Base-by-base conservation (phyloP, 2,797 vertebrate species). In the Gallinago nigripennis region DNA sequence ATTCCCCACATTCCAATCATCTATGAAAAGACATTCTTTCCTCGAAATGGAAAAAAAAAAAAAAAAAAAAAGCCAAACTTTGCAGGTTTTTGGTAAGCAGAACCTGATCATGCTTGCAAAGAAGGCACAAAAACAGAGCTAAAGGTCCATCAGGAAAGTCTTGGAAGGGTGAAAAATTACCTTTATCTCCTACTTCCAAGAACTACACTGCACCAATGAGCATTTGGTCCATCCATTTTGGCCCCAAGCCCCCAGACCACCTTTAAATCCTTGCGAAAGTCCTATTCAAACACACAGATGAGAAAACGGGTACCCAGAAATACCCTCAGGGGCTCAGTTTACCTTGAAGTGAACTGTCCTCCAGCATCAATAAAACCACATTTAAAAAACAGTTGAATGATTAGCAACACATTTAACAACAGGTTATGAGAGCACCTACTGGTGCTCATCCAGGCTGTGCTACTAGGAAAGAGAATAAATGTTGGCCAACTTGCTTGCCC, bases 1-100 rank as follows among this genome's bases (percentile, higher is more conserved):
- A 68, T 53, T 81, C 61, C 41, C 33, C 37, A 57, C 18, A 41
- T 64, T 71, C 57, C 76, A 37, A 48, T 31, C 18, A 0, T 12
- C 71, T 85, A 58, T 24, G 58, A 91, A 94, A 92, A 93, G 30
- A 65, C 9, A 51, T 39, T 86, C 2, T 60, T 78, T 50, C 45
- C 73, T 92, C 16, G 5, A 90, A 93, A 90, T 31, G n/a, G 46
- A 31, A 70, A 64, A 60, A 46, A 18, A 70, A 60, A 46, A 18
- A n/a, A n/a, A n/a, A 70, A 64, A 43, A 43, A 41, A 41, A 14
- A 68, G 9, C 77, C 60, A 90, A 6, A 53, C 45, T 93, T 56
- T 85, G 79, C 43, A 78, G 9, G 30, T 14, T 21, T 90, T 90
- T 64, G 39, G 48, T 58, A 77, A 82, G 64, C 60, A 88, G 56